Conservation (phyloP, 2,113 vertebrate genomes). For the Atractosteus spatula region DNA sequence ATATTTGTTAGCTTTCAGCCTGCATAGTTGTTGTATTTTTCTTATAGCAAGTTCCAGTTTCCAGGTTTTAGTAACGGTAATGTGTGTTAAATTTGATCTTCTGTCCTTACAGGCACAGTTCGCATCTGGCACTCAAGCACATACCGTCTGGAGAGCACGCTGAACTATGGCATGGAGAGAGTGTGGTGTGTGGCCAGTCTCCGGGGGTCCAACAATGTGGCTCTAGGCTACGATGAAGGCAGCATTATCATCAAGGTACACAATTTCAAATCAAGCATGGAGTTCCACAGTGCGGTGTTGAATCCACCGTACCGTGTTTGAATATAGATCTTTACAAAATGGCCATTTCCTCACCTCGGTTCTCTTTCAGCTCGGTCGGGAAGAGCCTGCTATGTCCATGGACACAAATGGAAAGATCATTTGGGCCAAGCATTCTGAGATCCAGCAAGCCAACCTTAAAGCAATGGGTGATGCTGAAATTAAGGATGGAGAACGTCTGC, state of each 20-base stretch:
- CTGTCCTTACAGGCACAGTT: constrained; percentile 77
- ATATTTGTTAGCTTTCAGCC: no score
- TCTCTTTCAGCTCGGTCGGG: constrained; percentile 82
- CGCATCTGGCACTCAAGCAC: constrained; percentile 98
- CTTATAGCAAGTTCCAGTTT: no score
- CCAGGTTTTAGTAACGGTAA: no score
- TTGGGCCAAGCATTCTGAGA: constrained; percentile 96
- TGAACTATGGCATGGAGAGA: constrained; percentile 97
- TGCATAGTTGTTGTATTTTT: no score
- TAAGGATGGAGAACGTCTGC: constrained; percentile 94
- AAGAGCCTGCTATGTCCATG: constrained; percentile 99
- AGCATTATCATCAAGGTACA: constrained; percentile 97
- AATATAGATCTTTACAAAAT: not conserved
- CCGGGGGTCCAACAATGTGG: constrained; percentile 93
- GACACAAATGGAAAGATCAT: constrained; percentile 97
- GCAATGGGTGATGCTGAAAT: constrained; percentile 98
- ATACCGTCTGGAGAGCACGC: constrained; percentile 91
- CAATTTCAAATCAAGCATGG: not conserved
- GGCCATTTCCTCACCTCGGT: not conserved
- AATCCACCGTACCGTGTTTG: not conserved
- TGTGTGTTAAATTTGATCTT: not conserved
- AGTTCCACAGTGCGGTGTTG: not conserved
- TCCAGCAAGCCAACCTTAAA: constrained; percentile 97
- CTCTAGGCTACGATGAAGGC: constrained; percentile 93
- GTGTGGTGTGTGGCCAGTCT: constrained; percentile 96